A percentile compares a stretch with the other conserved stretches of the same genome.
phyloP scores from a whole-genome alignment of 2,797 vertebrate species.

The Spinibarbus caldwelli region DNA sequence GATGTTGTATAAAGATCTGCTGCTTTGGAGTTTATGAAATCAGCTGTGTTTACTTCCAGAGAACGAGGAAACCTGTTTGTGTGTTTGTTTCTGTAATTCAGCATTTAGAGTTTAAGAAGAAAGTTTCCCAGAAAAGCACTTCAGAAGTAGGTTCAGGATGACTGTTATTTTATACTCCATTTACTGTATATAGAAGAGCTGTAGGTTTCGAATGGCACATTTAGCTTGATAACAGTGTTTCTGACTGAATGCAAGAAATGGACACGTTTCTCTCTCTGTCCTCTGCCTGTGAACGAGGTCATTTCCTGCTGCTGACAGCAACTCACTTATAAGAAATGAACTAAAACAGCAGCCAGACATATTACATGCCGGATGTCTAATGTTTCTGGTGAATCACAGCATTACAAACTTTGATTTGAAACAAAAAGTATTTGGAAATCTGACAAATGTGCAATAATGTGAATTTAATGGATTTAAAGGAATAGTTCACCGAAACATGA shows the following conservation, averaged over 20 bases:
- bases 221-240: slow-evolving; percentile 2
- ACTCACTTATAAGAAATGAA: not conserved
- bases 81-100: not conserved
- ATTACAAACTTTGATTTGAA: not conserved
- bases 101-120: not conserved
- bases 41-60: not conserved
- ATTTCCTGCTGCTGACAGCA: not conserved
- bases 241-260: not conserved
- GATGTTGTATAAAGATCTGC: not conserved
- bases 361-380: not conserved
- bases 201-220: not conserved
- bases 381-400: not conserved
- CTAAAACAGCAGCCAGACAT: not conserved
- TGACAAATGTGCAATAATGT: not conserved
- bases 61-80: not conserved
- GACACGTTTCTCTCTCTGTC: not conserved
- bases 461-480: not conserved
- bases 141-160: not conserved
- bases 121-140: not conserved
- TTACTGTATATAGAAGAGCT: not conserved
- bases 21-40: too few relatives aligned
- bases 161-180: not conserved
- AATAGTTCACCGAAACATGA: not conserved
- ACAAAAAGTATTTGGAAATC: not conserved
- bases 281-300: not conserved